Conservation (phyloP, 2,888 invertebrate species). For the Lypha dubia region DNA sequence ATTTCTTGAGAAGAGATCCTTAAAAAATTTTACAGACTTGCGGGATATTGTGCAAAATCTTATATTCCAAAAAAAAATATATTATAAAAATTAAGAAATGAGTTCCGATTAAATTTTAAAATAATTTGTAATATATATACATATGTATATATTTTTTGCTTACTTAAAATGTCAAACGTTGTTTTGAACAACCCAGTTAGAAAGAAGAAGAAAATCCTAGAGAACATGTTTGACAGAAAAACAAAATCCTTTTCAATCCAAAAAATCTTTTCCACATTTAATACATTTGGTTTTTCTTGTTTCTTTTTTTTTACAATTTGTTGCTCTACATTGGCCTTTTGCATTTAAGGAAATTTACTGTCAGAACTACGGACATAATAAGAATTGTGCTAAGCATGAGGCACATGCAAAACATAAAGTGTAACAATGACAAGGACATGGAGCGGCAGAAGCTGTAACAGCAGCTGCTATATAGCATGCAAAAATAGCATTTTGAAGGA, state of each 20-base stretch:
- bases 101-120: background rate
- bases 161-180: background rate
- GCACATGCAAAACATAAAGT: slow-evolving; percentile 45
- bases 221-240: slow-evolving; percentile 3
- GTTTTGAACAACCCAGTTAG: background rate
- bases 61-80: too few relatives aligned
- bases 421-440: slow-evolving; percentile 42
- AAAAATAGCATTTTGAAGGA: slow-evolving; percentile 50
- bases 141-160: too few relatives aligned
- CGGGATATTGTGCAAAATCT: background rate
- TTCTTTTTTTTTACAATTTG: background rate
- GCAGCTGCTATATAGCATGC: slow-evolving; percentile 42
- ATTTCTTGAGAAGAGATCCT: too few relatives aligned
- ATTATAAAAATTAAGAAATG: background rate
- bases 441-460: background rate
- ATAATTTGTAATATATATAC: too few relatives aligned
- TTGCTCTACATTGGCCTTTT: slow-evolving; percentile 55
- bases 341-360: slow-evolving; percentile 31
- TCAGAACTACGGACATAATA: slow-evolving; percentile 35
- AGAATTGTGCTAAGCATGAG: slow-evolving; percentile 44
- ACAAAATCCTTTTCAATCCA: slow-evolving; percentile 38
- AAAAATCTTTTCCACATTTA: slow-evolving; percentile 47
- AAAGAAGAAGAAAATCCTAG: background rate
- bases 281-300: slow-evolving; percentile 21
- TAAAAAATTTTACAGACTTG: too few relatives aligned